These are phyloP conservation scores for Helarctos malayanus DNA, from an alignment of 2,797 vertebrate genomes.

Conservation along the genomic window DNA sequence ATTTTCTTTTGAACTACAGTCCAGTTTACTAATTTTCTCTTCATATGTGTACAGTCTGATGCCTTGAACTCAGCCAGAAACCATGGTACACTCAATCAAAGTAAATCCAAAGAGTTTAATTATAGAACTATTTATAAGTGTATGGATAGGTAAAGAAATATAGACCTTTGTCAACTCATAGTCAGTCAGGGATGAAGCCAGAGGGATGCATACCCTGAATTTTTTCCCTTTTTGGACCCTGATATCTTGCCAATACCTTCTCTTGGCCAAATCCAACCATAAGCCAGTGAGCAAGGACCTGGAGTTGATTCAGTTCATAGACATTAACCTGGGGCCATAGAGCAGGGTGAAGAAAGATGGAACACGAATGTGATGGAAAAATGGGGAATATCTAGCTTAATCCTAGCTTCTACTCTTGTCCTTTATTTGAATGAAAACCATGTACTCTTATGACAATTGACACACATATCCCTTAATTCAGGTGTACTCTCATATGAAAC, in stretches of 20 bases:
- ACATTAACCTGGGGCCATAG: neutral
- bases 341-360: neutral
- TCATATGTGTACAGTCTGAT: neutral
- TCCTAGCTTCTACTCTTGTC: neutral
- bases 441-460: neutral
- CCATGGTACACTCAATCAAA: neutral
- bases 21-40: neutral
- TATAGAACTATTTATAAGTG: neutral
- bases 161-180: neutral
- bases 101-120: neutral
- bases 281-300: neutral
- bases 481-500: neutral
- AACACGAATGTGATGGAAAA: neutral
- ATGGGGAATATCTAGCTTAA: neutral
- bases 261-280: neutral
- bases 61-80: neutral
- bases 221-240: neutral
- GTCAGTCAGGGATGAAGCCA: neutral
- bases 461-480: neutral
- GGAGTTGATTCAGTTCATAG: neutral
- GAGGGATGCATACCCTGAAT: neutral
- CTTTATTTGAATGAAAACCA: neutral
- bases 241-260: neutral
- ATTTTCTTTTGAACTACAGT: neutral
- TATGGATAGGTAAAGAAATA: neutral